Base-by-base conservation (phyloP, 2,113 vertebrate genomes). In the Aegotheles bennettii region DNA sequence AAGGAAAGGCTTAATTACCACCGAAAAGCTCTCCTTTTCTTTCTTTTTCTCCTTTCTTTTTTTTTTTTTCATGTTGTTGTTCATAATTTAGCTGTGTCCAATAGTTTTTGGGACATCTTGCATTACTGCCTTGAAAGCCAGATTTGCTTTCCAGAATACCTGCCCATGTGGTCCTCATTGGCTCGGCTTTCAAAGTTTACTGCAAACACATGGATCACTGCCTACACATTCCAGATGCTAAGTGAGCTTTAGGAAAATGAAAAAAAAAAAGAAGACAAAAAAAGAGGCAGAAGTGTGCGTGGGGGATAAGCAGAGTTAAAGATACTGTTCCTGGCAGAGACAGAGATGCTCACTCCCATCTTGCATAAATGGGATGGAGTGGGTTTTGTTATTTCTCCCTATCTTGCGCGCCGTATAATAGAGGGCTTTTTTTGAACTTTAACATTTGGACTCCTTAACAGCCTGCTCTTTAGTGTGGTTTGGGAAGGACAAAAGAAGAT, bases 401-500 rank as follows among this genome's bases (percentile, higher is more conserved):
- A 36, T 94, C 83, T 63, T 36, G 82, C 82, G 60, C 10, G 16
- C 63, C 13, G 38, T 28, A 47, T 57, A 92, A 91, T 29, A 84
- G 67, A 93, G 91, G 80, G 88, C 93, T 96, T 94, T 87, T 54
- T 97, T 89, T 94, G 92, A 97, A 97, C 92, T 95, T 83, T 96
- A 91, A 86, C 95, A 91, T 96, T 90, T 94, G 93, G 94, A 69
- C 87, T 96, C 95, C 89, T 92, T 93, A 67, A 84, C 97, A 97
- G 95, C 84, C 97, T 91, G 94, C 43, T 90, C 96, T 98, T 96
- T 93, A 68, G 96, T 96, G 97, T 93, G 92, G 91, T 97, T 96
- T 98, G 98, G 97, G 98, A 98, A 97, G 97, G 97, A 97, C 90
- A 96, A 97, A 95, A 96, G 90, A 97, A 79, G 87, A 89, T 96